Conservation (phyloP, 2,797 vertebrate species). For the Poeciliopsis gracilis region DNA sequence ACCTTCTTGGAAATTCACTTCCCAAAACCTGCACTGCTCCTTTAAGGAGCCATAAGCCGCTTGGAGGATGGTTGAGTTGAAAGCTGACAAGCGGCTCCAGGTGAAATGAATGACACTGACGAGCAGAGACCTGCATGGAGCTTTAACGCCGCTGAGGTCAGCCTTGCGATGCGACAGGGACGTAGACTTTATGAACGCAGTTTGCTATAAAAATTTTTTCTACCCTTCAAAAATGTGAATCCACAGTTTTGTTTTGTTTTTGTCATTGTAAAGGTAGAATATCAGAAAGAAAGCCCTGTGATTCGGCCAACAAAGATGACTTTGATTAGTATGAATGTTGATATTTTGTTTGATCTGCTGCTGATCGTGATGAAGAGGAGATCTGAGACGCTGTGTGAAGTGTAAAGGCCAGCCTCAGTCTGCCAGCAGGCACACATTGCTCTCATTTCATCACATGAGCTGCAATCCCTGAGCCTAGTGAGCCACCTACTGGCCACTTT, state of each 20-base stretch:
- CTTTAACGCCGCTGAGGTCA: constrained; percentile 14
- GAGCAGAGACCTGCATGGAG: constrained; percentile 29
- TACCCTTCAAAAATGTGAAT: neutral
- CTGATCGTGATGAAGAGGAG: constrained; percentile 34
- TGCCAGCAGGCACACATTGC: constrained; percentile 47
- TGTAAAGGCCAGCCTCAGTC: constrained; percentile 32
- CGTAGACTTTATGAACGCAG: neutral
- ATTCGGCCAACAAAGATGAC: constrained; percentile 30
- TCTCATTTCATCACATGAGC: neutral
- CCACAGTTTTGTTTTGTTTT: neutral
- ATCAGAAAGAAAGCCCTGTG: neutral
- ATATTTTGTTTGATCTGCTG: constrained; percentile 34
- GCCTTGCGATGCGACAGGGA: constrained; percentile 21
- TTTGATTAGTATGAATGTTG: constrained; percentile 24
- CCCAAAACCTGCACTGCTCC: neutral
- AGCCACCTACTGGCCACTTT: constrained; percentile 68
- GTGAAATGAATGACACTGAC: constrained; percentile 16
- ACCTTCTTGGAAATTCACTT: neutral
- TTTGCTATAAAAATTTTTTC: neutral
- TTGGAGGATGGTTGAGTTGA: constrained; percentile 1
- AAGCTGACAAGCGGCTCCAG: constrained; percentile 17
- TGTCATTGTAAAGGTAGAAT: neutral
- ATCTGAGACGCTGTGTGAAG: constrained; percentile 35
- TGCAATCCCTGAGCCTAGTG: constrained; percentile 34
- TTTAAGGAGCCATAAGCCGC: constrained; percentile 14